Conservation (phyloP, 53 echinoderm and acorn worm genomes). For the Luidia sarsii region DNA sequence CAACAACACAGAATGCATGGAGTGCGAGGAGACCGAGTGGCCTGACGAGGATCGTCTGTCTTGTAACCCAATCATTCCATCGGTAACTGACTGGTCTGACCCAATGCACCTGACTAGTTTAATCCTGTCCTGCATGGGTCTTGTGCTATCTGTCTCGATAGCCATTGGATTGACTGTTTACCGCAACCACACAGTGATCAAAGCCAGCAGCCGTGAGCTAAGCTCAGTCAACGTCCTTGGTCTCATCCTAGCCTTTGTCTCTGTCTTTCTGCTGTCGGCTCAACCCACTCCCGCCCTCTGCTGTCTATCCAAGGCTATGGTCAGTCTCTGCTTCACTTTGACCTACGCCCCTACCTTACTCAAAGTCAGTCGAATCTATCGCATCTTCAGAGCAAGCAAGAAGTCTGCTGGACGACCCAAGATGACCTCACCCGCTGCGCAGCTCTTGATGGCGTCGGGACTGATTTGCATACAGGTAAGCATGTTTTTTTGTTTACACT, state of each 20-base stretch:
- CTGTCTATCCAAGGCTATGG: background rate
- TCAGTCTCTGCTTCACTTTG: conserved; percentile 4
- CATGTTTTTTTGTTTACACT: too few relatives aligned
- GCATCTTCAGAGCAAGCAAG: conserved; percentile 39
- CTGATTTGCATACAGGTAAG: background rate
- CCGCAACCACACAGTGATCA: conserved; percentile 42
- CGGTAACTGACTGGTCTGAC: too few relatives aligned
- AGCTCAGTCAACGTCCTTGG: conserved; percentile 40
- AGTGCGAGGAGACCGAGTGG: conserved; percentile 41
- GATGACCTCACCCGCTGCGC: conserved; percentile 31
- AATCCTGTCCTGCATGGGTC: background rate
- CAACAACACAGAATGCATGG: conserved; percentile 44
- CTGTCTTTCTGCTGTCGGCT: background rate
- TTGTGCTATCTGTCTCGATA: background rate
- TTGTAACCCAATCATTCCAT: too few relatives aligned
- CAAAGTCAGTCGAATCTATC: conserved; percentile 1
- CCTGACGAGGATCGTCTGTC: too few relatives aligned
- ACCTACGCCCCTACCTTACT: conserved; percentile 15
- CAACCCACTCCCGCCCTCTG: conserved; percentile 24
- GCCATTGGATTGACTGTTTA: conserved; percentile 1
- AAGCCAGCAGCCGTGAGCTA: conserved; percentile 60
- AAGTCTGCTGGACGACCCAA: conserved; percentile 35
- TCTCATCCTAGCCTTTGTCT: conserved; percentile 34
- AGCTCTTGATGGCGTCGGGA: background rate
- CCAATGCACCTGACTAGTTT: background rate